Conservation (phyloP, 2,888 invertebrate genomes). For the Catotricha subobsoleta region DNA sequence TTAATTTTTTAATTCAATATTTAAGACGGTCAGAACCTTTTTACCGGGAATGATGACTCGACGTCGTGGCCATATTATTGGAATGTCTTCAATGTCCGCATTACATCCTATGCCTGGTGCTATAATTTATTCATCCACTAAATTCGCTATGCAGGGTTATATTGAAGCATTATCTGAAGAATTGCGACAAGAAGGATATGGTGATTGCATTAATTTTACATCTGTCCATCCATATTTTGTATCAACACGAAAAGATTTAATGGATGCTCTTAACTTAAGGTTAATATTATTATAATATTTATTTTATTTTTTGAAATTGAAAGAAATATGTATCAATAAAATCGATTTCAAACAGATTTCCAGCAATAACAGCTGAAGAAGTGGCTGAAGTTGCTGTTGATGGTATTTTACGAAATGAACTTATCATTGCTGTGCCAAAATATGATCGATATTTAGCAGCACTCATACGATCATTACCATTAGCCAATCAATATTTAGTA, state of each 20-base stretch:
- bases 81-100: constrained; percentile 28
- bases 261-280: constrained; percentile 22
- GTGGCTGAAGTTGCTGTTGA: constrained; percentile 25
- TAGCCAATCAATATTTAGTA: no score
- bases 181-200: constrained; percentile 23
- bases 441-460: no score
- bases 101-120: constrained; percentile 23
- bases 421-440: no score
- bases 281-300: no score
- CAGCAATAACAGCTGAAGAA: constrained; percentile 25
- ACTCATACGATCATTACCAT: no score
- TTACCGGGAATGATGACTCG: constrained; percentile 29
- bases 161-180: constrained; percentile 23
- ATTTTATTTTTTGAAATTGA: no score
- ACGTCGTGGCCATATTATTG: constrained; percentile 30
- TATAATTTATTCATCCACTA: constrained; percentile 29
- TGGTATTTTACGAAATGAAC: constrained; percentile 23
- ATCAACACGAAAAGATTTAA: constrained; percentile 24
- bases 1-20: constrained; percentile 4
- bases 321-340: no score
- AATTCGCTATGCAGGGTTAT: constrained; percentile 30
- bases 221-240: constrained; percentile 30
- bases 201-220: constrained; percentile 24
- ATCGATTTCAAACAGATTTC: no score
- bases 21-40: constrained; percentile 29